A percentile compares a stretch with the other conserved stretches of the same genome.
Evolutionary conservation across 2,113 vertebrate species (phyloP).

Genomic region (Rhynchomys soricoides): DNA sequence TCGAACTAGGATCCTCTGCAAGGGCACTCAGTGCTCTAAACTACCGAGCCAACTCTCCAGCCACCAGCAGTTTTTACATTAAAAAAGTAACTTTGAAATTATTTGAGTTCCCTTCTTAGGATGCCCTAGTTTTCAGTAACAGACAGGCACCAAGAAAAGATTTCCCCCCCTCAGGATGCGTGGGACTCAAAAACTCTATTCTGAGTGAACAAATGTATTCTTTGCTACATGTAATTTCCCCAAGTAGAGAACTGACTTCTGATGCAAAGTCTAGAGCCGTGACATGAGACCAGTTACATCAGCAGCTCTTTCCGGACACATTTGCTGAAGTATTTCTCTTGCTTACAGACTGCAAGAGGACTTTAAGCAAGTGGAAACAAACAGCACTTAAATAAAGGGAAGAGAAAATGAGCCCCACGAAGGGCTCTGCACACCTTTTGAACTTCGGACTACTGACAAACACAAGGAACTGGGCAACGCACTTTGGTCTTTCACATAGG

Average conservation of each 20-base stretch:
- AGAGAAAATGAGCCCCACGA: not conserved
- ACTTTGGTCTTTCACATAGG: not conserved
- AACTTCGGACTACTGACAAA: slow-evolving; percentile 25
- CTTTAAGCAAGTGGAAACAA: slow-evolving; percentile 26
- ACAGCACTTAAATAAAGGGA: not conserved
- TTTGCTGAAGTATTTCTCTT: not conserved
- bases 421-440: not conserved
- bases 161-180: slow-evolving; percentile 38
- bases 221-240: slow-evolving; percentile 65
- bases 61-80: not conserved
- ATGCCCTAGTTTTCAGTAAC: slow-evolving; percentile 64
- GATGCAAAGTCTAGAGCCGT: not conserved
- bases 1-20: not conserved
- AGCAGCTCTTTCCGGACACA: slow-evolving; percentile 37
- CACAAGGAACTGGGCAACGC: not conserved
- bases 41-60: not conserved
- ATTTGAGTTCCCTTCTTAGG: slow-evolving; percentile 3
- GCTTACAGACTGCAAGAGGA: slow-evolving; percentile 18
- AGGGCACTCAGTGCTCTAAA: not conserved
- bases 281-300: not conserved
- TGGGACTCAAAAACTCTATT: slow-evolving; percentile 66
- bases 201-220: slow-evolving; percentile 65
- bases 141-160: not conserved
- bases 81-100: slow-evolving; percentile 55
- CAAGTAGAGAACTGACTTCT: slow-evolving; percentile 60